phyloP scores from a whole-genome alignment of 2,888 invertebrate species.

The Phyto melanocephala region DNA sequence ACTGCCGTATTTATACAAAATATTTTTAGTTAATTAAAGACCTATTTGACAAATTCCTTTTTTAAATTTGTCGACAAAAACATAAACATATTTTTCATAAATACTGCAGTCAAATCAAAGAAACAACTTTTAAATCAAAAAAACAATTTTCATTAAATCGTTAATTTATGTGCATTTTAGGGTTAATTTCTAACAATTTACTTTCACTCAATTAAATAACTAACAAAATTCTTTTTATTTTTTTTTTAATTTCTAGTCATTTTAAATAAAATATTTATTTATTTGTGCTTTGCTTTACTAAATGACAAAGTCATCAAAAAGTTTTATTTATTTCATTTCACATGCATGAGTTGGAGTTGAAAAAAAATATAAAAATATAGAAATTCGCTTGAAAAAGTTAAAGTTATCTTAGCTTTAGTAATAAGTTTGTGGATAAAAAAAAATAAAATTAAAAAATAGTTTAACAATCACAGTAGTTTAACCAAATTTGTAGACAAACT shows the following conservation, averaged over 20 bases:
- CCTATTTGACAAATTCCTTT: too few species aligned
- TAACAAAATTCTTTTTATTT: constrained; percentile 36
- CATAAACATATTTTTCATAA: too few species aligned
- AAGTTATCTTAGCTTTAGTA: constrained; percentile 41
- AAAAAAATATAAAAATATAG: background rate
- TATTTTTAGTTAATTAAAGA: too few species aligned
- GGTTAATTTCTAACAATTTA: constrained; percentile 39
- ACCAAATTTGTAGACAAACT: constrained; percentile 43
- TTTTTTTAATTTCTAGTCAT: constrained; percentile 26
- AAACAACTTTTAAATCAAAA: too few species aligned
- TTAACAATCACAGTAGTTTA: constrained; percentile 41
- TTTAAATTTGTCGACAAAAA: too few species aligned
- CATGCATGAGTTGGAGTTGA: constrained; percentile 18
- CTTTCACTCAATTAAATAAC: constrained; percentile 61
- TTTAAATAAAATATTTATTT: background rate
- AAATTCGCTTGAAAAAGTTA: background rate
- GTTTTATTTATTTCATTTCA: constrained; percentile 51
- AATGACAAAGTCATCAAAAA: constrained; percentile 62
- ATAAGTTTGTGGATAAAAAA: background rate
- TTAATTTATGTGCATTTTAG: too few species aligned
- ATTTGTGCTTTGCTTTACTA: background rate
- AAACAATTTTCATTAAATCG: too few species aligned
- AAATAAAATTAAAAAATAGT: background rate
- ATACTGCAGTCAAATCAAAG: too few species aligned
- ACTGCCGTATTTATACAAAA: too few species aligned